Conservation (phyloP, 1,140 invertebrate genomes). For the Gryllus bimaculatus region DNA sequence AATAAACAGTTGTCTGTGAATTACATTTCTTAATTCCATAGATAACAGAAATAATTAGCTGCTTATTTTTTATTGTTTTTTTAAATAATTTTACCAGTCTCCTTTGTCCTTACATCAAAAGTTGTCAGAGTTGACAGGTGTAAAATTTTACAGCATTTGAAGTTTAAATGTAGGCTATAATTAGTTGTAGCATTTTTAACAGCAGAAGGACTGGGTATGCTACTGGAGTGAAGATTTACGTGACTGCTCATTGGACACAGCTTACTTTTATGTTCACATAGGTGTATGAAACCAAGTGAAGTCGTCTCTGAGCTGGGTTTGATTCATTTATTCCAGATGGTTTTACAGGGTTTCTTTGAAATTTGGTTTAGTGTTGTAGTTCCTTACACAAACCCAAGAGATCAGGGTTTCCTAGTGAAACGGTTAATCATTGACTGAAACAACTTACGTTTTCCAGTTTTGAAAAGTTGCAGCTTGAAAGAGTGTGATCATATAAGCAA, state of each 20-base stretch:
- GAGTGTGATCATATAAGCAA: neutral
- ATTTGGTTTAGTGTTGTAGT: too few species aligned
- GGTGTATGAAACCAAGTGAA: neutral
- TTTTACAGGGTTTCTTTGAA: too few species aligned
- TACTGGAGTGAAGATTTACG: too few species aligned
- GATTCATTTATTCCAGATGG: neutral
- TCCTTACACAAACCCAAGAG: too few species aligned
- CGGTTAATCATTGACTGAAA: neutral
- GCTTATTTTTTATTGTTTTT: neutral
- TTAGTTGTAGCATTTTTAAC: neutral
- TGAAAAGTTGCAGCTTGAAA: neutral
- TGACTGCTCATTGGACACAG: neutral
- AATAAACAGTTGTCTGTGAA: slow-evolving; percentile 60
- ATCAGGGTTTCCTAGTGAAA: too few species aligned
- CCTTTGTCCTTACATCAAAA: neutral
- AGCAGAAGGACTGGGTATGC: neutral
- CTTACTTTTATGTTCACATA: neutral
- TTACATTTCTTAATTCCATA: slow-evolving; percentile 8
- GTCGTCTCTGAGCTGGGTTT: neutral
- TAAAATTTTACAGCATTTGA: neutral
- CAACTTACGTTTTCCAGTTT: neutral
- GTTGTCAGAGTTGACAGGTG: too few species aligned
- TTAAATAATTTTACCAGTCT: neutral
- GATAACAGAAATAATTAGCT: neutral
- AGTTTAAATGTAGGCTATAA: neutral